Conservation (phyloP, 2,888 invertebrate genomes). For the Nymphalis polychloros region DNA sequence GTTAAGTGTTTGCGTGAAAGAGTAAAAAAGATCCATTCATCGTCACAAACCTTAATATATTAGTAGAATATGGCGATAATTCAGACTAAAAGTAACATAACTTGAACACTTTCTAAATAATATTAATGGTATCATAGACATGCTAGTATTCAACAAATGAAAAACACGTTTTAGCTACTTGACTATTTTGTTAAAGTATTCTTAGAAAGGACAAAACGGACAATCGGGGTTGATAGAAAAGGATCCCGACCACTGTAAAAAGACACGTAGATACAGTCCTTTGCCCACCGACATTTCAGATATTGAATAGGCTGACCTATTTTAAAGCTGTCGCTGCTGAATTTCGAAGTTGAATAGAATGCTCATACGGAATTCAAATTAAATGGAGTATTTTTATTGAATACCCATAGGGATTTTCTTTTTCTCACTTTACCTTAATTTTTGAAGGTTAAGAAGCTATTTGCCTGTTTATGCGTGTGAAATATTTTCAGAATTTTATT, state of each 20-base stretch:
- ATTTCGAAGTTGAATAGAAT: constrained; percentile 39
- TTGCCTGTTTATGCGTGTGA: neutral
- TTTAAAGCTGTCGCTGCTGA: constrained; percentile 48
- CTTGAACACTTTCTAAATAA: neutral
- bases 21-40: no score
- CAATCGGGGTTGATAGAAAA: constrained; percentile 17
- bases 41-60: no score
- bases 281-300: constrained; percentile 51
- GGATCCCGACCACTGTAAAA: constrained; percentile 26
- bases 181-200: neutral
- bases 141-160: no score
- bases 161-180: no score
- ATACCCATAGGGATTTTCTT: constrained; percentile 30
- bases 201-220: constrained; percentile 4
- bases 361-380: constrained; percentile 44
- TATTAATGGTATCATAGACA: no score
- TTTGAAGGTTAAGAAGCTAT: neutral
- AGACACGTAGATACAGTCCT: constrained; percentile 33
- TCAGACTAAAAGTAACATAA: no score
- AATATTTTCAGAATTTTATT: neutral
- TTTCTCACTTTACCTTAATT: constrained; percentile 1
- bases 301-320: constrained; percentile 60
- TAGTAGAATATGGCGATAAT: no score
- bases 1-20: no score
- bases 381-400: constrained; percentile 41